Percentiles rank a stretch among this genome's conserved stretches.
Evolutionary conservation across 53 echinoderm and acorn worm species (phyloP).

Genomic region (Crossaster papposus): DNA sequence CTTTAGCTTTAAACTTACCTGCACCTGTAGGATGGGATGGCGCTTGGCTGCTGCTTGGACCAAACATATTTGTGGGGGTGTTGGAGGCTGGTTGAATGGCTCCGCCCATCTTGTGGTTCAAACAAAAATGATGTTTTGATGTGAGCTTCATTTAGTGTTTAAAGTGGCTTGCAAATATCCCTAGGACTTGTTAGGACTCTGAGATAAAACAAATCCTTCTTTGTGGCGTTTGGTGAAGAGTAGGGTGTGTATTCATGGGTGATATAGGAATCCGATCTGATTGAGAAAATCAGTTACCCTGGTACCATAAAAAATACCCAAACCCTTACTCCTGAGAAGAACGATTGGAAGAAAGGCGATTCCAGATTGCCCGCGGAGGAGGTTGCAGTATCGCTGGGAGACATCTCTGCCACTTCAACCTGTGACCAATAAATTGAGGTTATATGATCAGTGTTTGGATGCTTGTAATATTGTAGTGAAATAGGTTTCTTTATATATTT

Average conservation of each 20-base stretch:
- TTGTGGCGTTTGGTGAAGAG: too few relatives aligned
- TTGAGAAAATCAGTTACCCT: too few relatives aligned
- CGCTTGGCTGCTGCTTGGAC: slow-evolving; percentile 1
- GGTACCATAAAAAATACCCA: too few relatives aligned
- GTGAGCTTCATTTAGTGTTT: neutral
- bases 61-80: neutral
- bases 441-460: too few relatives aligned
- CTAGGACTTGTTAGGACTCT: too few relatives aligned
- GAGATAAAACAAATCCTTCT: too few relatives aligned
- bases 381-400: neutral
- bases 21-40: neutral
- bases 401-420: slow-evolving; percentile 12
- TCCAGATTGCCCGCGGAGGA: slow-evolving; percentile 8
- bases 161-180: neutral
- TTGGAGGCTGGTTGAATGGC: slow-evolving; percentile 15
- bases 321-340: slow-evolving; percentile 27
- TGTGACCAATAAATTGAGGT: slow-evolving; percentile 8
- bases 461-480: too few relatives aligned
- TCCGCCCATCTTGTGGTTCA: slow-evolving; percentile 18
- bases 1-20: neutral
- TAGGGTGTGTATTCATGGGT: too few relatives aligned
- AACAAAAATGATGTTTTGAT: neutral
- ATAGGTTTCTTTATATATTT: too few relatives aligned
- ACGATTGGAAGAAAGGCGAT: slow-evolving; percentile 25
- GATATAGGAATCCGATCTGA: too few relatives aligned